phyloP scores from a whole-genome alignment of 2,797 vertebrate species.

The Tinamus major region DNA sequence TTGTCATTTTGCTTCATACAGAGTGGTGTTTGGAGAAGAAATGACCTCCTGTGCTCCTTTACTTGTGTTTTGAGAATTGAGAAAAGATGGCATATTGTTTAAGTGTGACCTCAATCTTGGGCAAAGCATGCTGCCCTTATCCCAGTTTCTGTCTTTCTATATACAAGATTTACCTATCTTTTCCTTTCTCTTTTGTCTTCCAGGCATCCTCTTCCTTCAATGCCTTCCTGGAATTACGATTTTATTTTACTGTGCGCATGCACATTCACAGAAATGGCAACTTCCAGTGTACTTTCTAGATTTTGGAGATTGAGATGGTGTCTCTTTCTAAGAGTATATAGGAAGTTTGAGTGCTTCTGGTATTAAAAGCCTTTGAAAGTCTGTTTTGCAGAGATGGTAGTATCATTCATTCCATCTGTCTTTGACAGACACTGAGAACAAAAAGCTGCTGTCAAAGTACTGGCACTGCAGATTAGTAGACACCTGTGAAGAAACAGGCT shows the following conservation, averaged over 20 bases:
- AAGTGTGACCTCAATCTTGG: neutral
- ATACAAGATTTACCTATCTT: neutral
- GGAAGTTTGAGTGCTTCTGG: neutral
- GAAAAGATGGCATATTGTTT: neutral
- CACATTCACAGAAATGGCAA: neutral
- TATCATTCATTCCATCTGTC: neutral
- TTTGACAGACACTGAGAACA: neutral
- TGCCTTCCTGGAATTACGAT: neutral
- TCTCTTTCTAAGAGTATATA: neutral
- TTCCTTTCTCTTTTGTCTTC: fast-evolving
- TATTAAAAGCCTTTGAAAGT: neutral
- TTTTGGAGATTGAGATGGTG: neutral
- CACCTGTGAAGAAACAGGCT: neutral
- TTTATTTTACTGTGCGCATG: neutral
- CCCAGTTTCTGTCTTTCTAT: neutral
- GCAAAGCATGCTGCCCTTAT: neutral
- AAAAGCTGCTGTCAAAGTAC: neutral
- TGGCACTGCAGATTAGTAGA: neutral
- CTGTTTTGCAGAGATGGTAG: neutral
- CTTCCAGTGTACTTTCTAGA: neutral
- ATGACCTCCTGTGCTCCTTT: neutral
- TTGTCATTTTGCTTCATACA: neutral
- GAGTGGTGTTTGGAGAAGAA: neutral
- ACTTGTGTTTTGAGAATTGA: neutral
- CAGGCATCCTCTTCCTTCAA: neutral